A percentile compares a stretch with the other conserved stretches of the same genome.
Conservation (phyloP, 2,888 invertebrate genomes). For the Dolichopus griseipennis region DNA sequence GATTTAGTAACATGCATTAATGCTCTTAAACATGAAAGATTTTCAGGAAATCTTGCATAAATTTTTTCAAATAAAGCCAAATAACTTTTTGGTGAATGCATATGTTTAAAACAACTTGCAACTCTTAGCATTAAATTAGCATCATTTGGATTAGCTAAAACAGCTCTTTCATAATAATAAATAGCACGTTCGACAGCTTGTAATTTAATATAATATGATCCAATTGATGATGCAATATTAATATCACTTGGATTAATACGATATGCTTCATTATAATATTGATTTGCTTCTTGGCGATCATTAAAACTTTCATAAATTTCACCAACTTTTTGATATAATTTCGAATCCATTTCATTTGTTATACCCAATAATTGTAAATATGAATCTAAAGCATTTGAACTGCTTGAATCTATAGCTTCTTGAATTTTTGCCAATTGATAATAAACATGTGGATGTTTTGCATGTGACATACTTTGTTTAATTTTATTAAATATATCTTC, state of each 20-base stretch:
- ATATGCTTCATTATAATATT: constrained; percentile 40
- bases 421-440: constrained; percentile 73
- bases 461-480: constrained; percentile 57
- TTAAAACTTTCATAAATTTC: constrained; percentile 82
- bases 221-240: constrained; percentile 78
- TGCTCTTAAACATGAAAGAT: constrained; percentile 80
- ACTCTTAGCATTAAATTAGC: constrained; percentile 80
- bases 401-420: constrained; percentile 53
- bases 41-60: constrained; percentile 85
- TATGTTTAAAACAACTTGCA: constrained; percentile 73
- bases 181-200: constrained; percentile 83
- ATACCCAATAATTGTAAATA: constrained; percentile 70
- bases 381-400: constrained; percentile 56
- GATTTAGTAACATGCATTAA: constrained; percentile 41
- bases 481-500: constrained; percentile 72
- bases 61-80: constrained; percentile 46
- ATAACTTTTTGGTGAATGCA: constrained; percentile 55
- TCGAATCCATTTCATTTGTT: constrained; percentile 76
- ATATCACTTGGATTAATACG: constrained; percentile 40
- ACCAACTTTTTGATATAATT: constrained; percentile 80
- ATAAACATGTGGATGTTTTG: constrained; percentile 54
- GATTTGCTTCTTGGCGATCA: constrained; percentile 75
- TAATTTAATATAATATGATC: constrained; percentile 79
- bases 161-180: constrained; percentile 71
- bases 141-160: constrained; percentile 65